Evolutionary conservation across 2,113 vertebrate genomes (phyloP), one percentile per base, ranked within the genome.

Genomic region (Eolophus roseicapilla): DNA sequence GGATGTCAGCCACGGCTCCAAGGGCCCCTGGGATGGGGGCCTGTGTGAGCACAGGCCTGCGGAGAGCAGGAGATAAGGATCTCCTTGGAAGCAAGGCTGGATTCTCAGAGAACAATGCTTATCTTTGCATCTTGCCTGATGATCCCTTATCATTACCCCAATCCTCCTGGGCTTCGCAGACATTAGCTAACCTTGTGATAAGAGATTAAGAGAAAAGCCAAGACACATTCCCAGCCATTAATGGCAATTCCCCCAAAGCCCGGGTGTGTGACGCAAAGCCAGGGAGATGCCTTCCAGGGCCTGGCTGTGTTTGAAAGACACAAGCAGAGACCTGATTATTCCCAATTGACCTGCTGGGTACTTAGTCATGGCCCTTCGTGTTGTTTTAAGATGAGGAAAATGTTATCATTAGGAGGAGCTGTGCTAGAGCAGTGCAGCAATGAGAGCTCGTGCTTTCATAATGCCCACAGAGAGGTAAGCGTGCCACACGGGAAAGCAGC

Each of bases 121-220:
- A 93, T 96, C 92, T 68, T 67, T 31, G 88, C 90, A 83, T 96
- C 90, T 93, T 5, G 33, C 88, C 77, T 59, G 74, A 93, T 69
- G 93, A 84, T 83, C 75, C 75, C 74, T 95, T 79, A 91, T 88
- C 96, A 76, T 84, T 92, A 73, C 88, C 88, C 86, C 65, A 93
- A 25, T 77, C 73, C 95, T 94, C 96, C 80, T 10, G 91, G 88
- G 93, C 41, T 82, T 83, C 4, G 1, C 57, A 96, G 93, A 69
- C 90, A 64, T 87, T 57, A 91, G 86, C 91, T 96, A 82, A 95
- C 84, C 86, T 73, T 91, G 81, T 82, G 96, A 93, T 89, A 93
- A 94, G 83, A 94, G 92, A 96, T 89, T 73, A 94, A 89, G 83
- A 87, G 83, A 49, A 87, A 93, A 96, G 80, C 83, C 92, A 91